Evolutionary conservation across 2,797 vertebrate genomes (phyloP), one percentile per base, ranked within the genome.

Genomic region (Hyperoplus lanceolatus): DNA sequence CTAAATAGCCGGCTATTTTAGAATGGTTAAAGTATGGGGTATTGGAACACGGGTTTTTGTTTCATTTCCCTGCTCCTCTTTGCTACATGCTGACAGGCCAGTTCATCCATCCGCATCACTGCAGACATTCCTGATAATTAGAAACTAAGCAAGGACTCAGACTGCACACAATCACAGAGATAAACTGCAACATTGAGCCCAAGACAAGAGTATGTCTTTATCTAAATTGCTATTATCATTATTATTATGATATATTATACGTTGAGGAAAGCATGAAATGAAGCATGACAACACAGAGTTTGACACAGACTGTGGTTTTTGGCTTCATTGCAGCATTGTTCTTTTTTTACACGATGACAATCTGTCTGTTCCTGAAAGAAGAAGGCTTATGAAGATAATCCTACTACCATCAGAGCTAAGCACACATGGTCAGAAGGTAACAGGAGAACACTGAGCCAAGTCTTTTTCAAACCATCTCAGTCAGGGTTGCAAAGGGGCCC

Each of bases 171-270:
- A 86, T 80, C 73, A 64, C 2, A 9, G 59, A 82, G 65, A 73
- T 58, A 62, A 75, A 82, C 57, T 18, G 53, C 42, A 15, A 41
- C 60, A 55, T 59, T 6, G 38, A 59, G 38, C 72, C 55, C 10
- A 16, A 56, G 55, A 64, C 63, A 65, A 73, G 72, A 64, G 46
- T 63, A 69, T 85, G 56, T 50, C 12, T 66, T 70, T 66, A 77
- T 79, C 68, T 49, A 68, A 81, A 81, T 65, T 60, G 63, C 77
- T 49, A 50, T 73, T 72, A 77, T 76, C 77, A 80, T 54, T 65
- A 51, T 69, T 54, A 71, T 75, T 70, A 48, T 82, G 53, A 73
- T 60, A 78, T 51, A 68, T 21, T 48, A 89, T 63, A 29, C 3
- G 29, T 29, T 29, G 58, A 70, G 53, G 67, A 71, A 48, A 72